Base-by-base conservation (phyloP, 2,113 vertebrate species). In the Sylvietta virens region DNA sequence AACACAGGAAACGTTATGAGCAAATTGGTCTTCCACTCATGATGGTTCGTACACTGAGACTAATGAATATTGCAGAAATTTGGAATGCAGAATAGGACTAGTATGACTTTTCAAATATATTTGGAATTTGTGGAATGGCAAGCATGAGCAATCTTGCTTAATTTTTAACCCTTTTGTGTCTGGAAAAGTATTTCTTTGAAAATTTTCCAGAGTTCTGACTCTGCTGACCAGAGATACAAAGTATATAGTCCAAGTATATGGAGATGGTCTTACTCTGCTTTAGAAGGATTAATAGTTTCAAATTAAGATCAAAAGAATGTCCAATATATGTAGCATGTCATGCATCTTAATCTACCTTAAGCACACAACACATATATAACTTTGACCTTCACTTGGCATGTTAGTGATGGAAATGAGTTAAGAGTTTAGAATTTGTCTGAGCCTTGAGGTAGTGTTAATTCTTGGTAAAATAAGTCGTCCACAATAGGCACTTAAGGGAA, bases 391-490 rank as follows among this genome's bases (percentile, higher is more conserved):
- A 19, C 35, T 64, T 83, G 31, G 6, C 44, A 8, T 77, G 47
- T 70, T 80, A 88, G 47, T 51, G 51, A 48, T 73, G 39, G 44
- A 90, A 51, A 95, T 62, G 62, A 93, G 81, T 65, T 90, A 85
- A 82, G 80, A 84, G 50, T 79, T 95, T 65, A 81, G 77, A 76
- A 78, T 96, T 90, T 76, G 69, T 84, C 73, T 91, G 70, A 94
- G 67, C 57, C 61, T 57, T 57, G 60, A 77, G 30, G 65, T 93
- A 85, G 57, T 76, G 77, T 89, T 97, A 96, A 93, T 92, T 95
- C 83, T 66, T 82, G 57, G 90, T 96, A 83, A 91, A 96, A 69
- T 94, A 96, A 96, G 88, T 95, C 64, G 88, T 90, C 93, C 48
- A 57, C 76, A 87, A 9, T 81, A 91, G 86, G 94, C 94, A 92